Conservation (phyloP, 2,113 vertebrate species). For the Isichthys henryi region DNA sequence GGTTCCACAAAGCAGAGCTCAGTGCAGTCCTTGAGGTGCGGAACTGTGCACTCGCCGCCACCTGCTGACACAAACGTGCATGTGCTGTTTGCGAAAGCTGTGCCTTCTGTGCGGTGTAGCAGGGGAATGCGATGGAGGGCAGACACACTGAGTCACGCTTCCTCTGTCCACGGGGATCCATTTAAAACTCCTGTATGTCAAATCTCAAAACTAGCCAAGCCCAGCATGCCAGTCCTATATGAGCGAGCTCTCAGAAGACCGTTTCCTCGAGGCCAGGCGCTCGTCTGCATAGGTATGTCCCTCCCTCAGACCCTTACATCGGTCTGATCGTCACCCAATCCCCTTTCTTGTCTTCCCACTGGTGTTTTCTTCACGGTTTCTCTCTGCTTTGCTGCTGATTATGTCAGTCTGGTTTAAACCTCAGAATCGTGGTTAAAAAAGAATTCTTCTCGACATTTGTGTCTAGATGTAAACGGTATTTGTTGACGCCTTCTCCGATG, state of each 20-base stretch:
- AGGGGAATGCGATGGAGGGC: neutral
- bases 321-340: constrained; percentile 24
- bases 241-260: constrained; percentile 98
- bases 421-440: neutral
- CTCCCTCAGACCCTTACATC: constrained; percentile 4
- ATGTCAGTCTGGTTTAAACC: neutral
- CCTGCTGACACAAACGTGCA: neutral
- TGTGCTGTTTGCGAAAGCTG: neutral
- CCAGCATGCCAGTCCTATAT: constrained; percentile 99
- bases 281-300: constrained; percentile 93
- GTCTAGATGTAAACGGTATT: neutral
- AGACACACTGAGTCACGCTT: neutral
- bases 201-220: constrained; percentile 96
- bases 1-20: neutral
- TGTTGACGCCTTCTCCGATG: neutral
- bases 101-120: neutral
- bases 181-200: constrained; percentile 89
- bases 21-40: neutral
- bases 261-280: constrained; percentile 82
- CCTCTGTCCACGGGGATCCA: constrained; percentile 37
- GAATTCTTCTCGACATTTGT: neutral
- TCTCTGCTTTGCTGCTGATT: constrained; percentile 26
- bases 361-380: constrained; percentile 21
- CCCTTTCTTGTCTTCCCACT: neutral
- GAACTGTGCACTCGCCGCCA: neutral